Evolutionary conservation across 1,140 invertebrate species (phyloP).

Genomic region (Heliconius nattereri): DNA sequence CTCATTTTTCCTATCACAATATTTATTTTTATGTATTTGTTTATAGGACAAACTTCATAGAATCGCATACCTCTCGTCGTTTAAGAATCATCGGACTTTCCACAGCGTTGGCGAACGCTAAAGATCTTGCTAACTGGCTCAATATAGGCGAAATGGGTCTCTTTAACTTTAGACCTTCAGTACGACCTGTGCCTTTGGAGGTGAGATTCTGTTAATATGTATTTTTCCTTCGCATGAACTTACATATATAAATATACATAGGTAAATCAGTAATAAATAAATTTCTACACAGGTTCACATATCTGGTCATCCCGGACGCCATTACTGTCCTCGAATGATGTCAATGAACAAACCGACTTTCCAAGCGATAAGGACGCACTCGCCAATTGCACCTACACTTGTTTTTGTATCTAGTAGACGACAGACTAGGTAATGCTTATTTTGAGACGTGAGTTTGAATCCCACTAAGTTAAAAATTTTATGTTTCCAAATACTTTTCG

Average conservation of each 20-base stretch:
- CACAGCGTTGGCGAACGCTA: conserved; percentile 98
- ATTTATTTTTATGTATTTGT: background rate
- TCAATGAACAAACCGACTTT: conserved; percentile 99
- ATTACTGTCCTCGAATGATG: conserved; percentile 99
- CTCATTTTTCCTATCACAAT: too few relatives aligned
- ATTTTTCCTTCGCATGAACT: too few relatives aligned
- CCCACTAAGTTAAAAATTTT: too few relatives aligned
- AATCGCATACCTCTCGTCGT: conserved; percentile 89
- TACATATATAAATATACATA: too few relatives aligned
- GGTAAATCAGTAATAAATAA: too few relatives aligned
- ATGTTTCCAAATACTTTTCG: too few relatives aligned
- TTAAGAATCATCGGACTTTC: conserved; percentile 97
- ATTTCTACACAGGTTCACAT: conserved; percentile 79
- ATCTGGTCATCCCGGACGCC: conserved; percentile 95
- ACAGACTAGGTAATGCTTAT: conserved; percentile 87
- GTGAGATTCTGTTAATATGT: conserved; percentile 76
- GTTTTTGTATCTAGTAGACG: conserved; percentile 99
- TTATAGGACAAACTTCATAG: conserved; percentile 92
- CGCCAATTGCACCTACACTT: conserved; percentile 93
- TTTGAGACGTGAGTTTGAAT: too few relatives aligned
- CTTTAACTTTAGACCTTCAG: conserved; percentile 98
- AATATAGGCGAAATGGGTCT: conserved; percentile 94
- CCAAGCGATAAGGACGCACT: conserved; percentile 96
- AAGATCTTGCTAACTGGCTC: conserved; percentile 98
- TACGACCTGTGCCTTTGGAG: conserved; percentile 97